Evolutionary conservation across 2,113 vertebrate species (phyloP).

Genomic region (Cololabis saira): DNA sequence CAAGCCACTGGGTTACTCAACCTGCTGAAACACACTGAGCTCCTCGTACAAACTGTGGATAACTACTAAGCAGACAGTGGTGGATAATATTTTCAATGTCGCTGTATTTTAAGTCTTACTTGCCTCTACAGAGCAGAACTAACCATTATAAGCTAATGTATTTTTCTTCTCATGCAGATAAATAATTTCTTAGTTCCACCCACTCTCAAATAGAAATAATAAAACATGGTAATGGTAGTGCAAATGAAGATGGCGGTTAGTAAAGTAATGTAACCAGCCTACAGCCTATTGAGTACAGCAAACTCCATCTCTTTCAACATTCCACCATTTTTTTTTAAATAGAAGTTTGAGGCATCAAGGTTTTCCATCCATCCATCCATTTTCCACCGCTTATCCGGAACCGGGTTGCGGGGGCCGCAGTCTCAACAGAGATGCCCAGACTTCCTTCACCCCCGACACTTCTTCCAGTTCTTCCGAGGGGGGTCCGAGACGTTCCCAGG

Average conservation of each 20-base stretch:
- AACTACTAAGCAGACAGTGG: conserved; percentile 25
- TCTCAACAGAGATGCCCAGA: too few species aligned
- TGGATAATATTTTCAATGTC: conserved; percentile 8
- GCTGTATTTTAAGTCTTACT: conserved; percentile 5
- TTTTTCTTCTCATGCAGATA: neutral
- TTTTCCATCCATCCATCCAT: too few species aligned
- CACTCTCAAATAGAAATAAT: neutral
- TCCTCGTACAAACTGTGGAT: conserved; percentile 19
- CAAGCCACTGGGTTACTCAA: conserved; percentile 30
- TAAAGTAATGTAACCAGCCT: neutral
- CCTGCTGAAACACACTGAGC: conserved; percentile 26
- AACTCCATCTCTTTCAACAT: neutral
- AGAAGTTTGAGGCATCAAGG: too few species aligned
- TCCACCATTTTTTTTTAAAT: neutral
- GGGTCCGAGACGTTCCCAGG: too few species aligned
- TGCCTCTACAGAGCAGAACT: neutral
- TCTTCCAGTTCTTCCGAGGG: too few species aligned
- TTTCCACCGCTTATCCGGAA: too few species aligned
- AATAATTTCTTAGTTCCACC: neutral
- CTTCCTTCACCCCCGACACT: too few species aligned
- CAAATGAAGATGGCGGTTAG: neutral
- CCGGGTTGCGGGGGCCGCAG: too few species aligned
- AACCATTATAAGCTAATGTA: neutral
- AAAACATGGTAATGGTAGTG: neutral
- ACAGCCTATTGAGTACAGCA: neutral